Base-by-base conservation (phyloP, 2,113 vertebrate genomes). In the Dipodomys spectabilis region DNA sequence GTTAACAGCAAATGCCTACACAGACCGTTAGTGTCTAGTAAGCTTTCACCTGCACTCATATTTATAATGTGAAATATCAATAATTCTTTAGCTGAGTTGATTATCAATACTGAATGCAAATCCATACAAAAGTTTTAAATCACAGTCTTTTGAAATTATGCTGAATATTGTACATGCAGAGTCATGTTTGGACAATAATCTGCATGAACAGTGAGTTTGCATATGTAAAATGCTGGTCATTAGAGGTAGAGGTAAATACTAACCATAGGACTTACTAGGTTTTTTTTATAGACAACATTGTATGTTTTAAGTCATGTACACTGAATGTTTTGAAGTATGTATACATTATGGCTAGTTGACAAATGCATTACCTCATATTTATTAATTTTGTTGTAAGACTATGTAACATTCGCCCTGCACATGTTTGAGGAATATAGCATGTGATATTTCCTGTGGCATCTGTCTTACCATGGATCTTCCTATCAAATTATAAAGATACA, bases 21-120 rank as follows among this genome's bases (percentile, higher is more conserved):
- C 7, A 64, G 65, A 6, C 28, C 79, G 32, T 53, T 69, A 62
- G 44, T 20, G 60, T 72, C 75, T 44, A 65, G 18, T 35, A 92
- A 62, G 2, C 10, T 28, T 94, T n/a, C 35, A n/a, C 18, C 18
- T 77, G 16, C 19, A 20, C 75, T 49, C 68, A 16, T 53, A 80
- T 79, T 82, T 80, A 65, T 18, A 91, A 65, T n/a, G 44, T 64
- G 94, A 87, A 84, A 78, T 81, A 71, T 90, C 86, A 25, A 83
- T 57, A 2, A 12, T 83, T 20, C 3, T 65, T 80, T 64, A 57
- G 86, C 19, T 83, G 18, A 5, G 32, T 81, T 72, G 57, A 79
- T 6, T 69, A 82, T 95, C 22, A 71, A 2, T 89, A 77, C 1
- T 73, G 44, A 91, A 4, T 80, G 45, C 3, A 73, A 30, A 68